These are phyloP conservation scores for Leptopilina syphax DNA, from an alignment of 2,888 invertebrate genomes.

Conservation along the genomic window DNA sequence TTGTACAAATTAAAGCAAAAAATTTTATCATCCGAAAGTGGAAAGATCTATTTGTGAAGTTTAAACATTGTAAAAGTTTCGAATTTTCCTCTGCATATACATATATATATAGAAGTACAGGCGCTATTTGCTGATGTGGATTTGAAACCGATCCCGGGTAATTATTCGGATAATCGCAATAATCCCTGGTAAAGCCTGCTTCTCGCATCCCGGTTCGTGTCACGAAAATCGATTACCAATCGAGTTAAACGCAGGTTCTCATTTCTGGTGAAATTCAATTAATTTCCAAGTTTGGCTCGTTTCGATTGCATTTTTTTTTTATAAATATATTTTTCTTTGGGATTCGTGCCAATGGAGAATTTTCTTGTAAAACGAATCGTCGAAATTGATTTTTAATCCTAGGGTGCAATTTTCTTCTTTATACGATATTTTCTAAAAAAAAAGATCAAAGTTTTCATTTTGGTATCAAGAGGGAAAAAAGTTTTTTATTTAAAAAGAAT, in stretches of 20 bases:
- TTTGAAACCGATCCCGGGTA: constrained; percentile 65
- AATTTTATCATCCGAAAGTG: not conserved
- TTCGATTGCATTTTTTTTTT: constrained; percentile 1
- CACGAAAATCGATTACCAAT: constrained; percentile 68
- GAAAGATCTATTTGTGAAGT: not conserved
- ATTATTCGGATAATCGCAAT: constrained; percentile 74
- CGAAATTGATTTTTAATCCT: not conserved
- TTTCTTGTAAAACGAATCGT: constrained; percentile 2
- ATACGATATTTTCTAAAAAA: not conserved
- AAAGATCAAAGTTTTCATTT: too few species aligned
- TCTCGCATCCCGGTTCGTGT: constrained; percentile 61
- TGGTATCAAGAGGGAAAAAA: too few species aligned
- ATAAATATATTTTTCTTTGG: not conserved
- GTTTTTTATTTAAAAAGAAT: too few species aligned
- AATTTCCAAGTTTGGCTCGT: constrained; percentile 41
- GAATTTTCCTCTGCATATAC: too few species aligned
- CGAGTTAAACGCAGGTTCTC: constrained; percentile 53
- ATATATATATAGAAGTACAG: constrained; percentile 38
- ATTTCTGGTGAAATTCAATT: constrained; percentile 58
- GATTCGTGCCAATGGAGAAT: constrained; percentile 11
- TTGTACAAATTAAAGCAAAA: too few species aligned
- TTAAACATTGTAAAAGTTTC: not conserved
- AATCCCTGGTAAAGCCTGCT: constrained; percentile 66
- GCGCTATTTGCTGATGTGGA: constrained; percentile 67
- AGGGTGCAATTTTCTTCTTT: too few species aligned